Percentiles rank a stretch among this genome's conserved stretches.
These are phyloP conservation scores for Xerus rutilus DNA, from an alignment of 2,797 vertebrate species.

Conservation along the genomic window DNA sequence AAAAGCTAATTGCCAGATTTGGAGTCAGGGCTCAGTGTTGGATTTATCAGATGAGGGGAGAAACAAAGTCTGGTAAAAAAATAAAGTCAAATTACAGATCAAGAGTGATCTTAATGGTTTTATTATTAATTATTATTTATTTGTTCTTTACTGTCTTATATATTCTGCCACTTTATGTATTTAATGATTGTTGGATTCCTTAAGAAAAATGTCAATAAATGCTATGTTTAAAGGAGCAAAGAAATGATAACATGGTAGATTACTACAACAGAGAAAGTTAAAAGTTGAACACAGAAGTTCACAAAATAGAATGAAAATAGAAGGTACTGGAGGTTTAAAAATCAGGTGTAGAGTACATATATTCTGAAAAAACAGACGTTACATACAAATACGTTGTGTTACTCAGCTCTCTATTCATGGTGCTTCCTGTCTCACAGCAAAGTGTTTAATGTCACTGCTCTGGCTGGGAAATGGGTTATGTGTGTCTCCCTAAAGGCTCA, in stretches of 20 bases:
- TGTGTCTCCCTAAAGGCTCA: neutral
- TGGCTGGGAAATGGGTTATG: neutral
- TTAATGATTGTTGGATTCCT: neutral
- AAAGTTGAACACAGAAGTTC: neutral
- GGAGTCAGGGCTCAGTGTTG: neutral
- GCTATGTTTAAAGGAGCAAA: neutral
- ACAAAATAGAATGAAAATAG: neutral
- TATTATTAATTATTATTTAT: neutral
- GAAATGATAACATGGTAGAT: neutral
- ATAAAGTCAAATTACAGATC: neutral
- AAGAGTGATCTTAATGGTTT: neutral
- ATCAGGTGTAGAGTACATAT: neutral
- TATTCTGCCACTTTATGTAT: neutral
- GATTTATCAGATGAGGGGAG: neutral
- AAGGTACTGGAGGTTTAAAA: neutral
- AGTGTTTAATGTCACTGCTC: neutral
- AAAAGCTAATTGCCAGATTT: neutral
- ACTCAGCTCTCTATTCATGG: neutral
- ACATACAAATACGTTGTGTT: neutral
- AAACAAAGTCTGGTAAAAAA: neutral
- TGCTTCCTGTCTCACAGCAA: neutral
- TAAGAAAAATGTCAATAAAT: neutral
- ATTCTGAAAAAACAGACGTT: neutral
- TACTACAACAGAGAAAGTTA: neutral
- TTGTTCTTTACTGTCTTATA: neutral